Evolutionary conservation across 2,888 invertebrate species (phyloP).

Genomic region (Calliphora vomitoria): DNA sequence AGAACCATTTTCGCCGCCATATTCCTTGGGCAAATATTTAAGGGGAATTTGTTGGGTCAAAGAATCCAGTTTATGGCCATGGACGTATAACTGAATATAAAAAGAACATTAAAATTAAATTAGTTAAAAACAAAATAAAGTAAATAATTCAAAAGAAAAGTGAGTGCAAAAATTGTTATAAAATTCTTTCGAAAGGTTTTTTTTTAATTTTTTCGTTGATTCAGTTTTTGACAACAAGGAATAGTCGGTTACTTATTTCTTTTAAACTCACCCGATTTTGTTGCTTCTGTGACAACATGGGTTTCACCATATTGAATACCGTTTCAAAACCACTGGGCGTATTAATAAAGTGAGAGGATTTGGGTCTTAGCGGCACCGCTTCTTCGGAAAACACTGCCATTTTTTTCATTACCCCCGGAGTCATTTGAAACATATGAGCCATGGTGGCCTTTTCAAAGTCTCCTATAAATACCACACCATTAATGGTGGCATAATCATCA

Average conservation of each 20-base stretch:
- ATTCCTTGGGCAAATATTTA: conserved; percentile 87
- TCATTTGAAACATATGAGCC: conserved; percentile 86
- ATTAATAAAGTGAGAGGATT: conserved; percentile 87
- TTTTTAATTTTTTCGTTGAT: too few relatives aligned
- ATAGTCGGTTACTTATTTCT: too few relatives aligned
- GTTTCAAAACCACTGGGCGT: conserved; percentile 87
- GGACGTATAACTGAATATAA: conserved; percentile 85
- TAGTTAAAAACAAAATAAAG: too few relatives aligned
- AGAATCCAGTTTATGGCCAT: conserved; percentile 86
- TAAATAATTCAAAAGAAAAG: too few relatives aligned
- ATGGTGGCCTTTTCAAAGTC: conserved; percentile 86
- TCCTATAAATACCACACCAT: conserved; percentile 86
- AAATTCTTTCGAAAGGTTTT: too few relatives aligned
- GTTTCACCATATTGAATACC: conserved; percentile 86
- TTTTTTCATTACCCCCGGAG: conserved; percentile 87
- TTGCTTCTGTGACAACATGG: conserved; percentile 87
- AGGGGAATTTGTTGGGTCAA: conserved; percentile 85
- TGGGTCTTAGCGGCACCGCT: conserved; percentile 87
- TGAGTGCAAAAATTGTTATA: too few relatives aligned
- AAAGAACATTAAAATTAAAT: conserved; percentile 75
- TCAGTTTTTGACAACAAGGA: too few relatives aligned
- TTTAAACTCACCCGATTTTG: too few relatives aligned
- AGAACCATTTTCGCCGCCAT: conserved; percentile 87
- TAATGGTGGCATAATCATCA: conserved; percentile 86
- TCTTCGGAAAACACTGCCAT: conserved; percentile 86